Conservation (phyloP, 35 echinoderm and acorn worm species). For the Heliocidaris tuberculata region DNA sequence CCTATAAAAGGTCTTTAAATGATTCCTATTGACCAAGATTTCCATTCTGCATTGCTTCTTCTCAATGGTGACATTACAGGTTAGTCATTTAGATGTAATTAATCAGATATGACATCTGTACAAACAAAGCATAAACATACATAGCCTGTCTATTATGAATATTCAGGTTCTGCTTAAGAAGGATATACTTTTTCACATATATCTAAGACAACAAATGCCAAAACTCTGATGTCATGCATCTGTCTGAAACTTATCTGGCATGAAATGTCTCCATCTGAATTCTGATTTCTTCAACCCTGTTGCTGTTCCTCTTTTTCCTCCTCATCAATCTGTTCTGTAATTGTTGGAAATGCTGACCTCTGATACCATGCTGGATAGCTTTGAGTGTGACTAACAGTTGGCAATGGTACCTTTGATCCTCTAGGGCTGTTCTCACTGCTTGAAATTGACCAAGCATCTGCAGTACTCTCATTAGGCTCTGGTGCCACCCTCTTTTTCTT, state of each 20-base stretch:
- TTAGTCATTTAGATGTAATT: too few species aligned
- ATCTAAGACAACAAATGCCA: not conserved
- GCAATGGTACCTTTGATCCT: not conserved
- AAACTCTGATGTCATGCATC: not conserved
- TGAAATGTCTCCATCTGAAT: not conserved
- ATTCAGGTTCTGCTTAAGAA: not conserved
- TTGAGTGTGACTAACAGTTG: not conserved
- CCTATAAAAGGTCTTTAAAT: too few species aligned
- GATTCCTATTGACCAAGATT: too few species aligned
- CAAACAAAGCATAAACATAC: too few species aligned
- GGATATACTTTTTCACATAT: not conserved
- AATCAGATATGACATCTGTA: too few species aligned
- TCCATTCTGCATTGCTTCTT: too few species aligned
- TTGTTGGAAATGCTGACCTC: not conserved
- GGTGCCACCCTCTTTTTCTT: slow-evolving; percentile 37
- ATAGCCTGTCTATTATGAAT: too few species aligned
- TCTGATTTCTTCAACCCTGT: not conserved
- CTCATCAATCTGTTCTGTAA: not conserved
- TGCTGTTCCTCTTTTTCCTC: not conserved
- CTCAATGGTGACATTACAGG: too few species aligned
- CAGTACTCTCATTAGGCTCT: not conserved
- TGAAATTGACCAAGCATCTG: not conserved
- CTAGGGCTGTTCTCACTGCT: not conserved
- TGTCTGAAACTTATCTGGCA: not conserved
- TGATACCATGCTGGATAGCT: slow-evolving; percentile 33